Evolutionary conservation across 2,797 vertebrate species (phyloP).

Genomic region (Neosilurus hyrtlii): DNA sequence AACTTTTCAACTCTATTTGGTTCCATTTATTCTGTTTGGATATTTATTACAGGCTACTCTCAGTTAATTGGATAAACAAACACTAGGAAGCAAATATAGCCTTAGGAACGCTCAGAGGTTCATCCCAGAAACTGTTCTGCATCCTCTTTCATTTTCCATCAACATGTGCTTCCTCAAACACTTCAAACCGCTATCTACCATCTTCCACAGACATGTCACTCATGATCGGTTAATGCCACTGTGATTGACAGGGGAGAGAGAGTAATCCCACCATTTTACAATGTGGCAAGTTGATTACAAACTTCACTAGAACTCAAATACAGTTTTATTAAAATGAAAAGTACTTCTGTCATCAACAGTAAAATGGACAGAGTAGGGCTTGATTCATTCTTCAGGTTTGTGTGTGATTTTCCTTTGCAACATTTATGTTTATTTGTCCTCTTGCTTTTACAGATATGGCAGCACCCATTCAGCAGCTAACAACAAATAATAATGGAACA

Average conservation of each 20-base stretch:
- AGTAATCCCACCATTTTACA: not conserved
- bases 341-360: not conserved
- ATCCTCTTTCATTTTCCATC: not conserved
- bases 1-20: not conserved
- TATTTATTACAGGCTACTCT: too few species aligned
- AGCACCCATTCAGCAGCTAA: constrained; percentile 85
- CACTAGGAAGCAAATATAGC: too few species aligned
- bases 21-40: not conserved
- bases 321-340: not conserved
- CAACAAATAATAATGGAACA: constrained; percentile 76
- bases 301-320: not conserved
- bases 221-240: not conserved
- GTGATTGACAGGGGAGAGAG: not conserved
- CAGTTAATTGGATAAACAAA: too few species aligned
- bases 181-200: not conserved
- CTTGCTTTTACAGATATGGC: constrained; percentile 79
- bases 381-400: not conserved
- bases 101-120: not conserved
- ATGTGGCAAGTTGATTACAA: not conserved
- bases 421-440: not conserved
- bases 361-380: not conserved
- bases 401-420: not conserved
- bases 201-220: not conserved
- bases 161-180: not conserved
- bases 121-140: not conserved